Evolutionary conservation across 2,113 vertebrate species (phyloP).

Genomic region (Campylomormyrus numenius): DNA sequence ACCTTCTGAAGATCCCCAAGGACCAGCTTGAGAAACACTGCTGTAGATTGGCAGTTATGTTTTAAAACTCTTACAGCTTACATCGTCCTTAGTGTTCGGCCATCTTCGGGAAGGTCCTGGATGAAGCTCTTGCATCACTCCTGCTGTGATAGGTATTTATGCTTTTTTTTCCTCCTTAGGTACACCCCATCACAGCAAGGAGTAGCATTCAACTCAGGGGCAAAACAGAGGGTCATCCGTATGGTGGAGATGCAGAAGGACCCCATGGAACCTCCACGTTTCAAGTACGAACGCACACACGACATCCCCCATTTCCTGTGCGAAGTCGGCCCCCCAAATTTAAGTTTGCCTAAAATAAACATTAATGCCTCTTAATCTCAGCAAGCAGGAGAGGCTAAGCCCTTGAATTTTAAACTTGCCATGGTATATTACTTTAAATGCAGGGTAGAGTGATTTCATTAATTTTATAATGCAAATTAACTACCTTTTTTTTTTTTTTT

Average conservation of each 20-base stretch:
- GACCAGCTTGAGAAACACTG: neutral
- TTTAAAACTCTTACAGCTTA: neutral
- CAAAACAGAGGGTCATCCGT: constrained; percentile 94
- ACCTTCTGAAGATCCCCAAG: neutral
- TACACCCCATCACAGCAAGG: constrained; percentile 96
- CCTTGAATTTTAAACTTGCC: neutral
- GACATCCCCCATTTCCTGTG: neutral
- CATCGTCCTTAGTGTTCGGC: neutral
- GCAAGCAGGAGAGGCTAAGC: neutral
- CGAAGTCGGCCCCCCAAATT: neutral
- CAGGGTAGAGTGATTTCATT: neutral
- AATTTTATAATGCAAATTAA: neutral
- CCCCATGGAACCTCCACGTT: constrained; percentile 94
- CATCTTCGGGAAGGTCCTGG: neutral
- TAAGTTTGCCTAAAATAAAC: neutral
- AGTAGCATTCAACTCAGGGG: constrained; percentile 95
- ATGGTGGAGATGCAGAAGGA: constrained; percentile 99
- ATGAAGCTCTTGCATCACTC: neutral
- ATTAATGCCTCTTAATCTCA: neutral
- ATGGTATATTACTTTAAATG: neutral
- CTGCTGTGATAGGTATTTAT: neutral
- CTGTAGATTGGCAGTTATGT: neutral
- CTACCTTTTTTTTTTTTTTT: constrained; percentile 8
- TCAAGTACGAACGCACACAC: constrained; percentile 69
- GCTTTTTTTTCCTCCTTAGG: constrained; percentile 46